phyloP scores from a whole-genome alignment of 2,113 vertebrate genomes.

The Odontesthes bonariensis region DNA sequence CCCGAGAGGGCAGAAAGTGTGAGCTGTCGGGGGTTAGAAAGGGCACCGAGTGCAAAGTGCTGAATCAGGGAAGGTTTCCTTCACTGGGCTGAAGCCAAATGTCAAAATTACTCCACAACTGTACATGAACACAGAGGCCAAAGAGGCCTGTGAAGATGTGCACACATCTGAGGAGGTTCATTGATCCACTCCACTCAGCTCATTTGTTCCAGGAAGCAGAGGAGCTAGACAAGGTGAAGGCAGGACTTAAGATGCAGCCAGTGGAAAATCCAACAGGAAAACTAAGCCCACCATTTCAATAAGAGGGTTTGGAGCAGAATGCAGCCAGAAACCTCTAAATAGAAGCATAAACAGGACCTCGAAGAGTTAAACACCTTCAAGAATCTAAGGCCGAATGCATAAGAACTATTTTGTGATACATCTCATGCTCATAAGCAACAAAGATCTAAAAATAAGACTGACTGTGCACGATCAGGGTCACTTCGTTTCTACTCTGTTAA shows the following conservation, averaged over 20 bases:
- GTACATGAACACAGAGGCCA: too few relatives aligned
- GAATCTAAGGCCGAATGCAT: not conserved
- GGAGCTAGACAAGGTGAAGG: constrained; percentile 10
- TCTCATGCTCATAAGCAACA: not conserved
- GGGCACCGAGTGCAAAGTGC: not conserved
- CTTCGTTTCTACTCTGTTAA: not conserved
- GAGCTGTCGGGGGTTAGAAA: too few relatives aligned
- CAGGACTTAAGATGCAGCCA: constrained; percentile 32
- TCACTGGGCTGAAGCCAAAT: constrained; percentile 30
- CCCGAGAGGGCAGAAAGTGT: not conserved
- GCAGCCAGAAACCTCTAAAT: not conserved
- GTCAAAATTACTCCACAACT: too few relatives aligned
- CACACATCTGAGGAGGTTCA: constrained; percentile 25
- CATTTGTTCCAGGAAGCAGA: constrained; percentile 46
- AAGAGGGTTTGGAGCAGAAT: not conserved
- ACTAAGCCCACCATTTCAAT: not conserved
- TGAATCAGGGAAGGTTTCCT: constrained; percentile 18
- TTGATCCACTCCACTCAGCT: constrained; percentile 48
- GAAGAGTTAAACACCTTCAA: not conserved
- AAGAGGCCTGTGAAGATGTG: too few relatives aligned
- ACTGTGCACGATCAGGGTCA: not conserved
- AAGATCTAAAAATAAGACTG: not conserved
- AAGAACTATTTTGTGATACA: not conserved
- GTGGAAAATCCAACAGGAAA: constrained; percentile 2
- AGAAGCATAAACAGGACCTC: not conserved